Base-by-base conservation (phyloP, 2,797 vertebrate species). In the Falco columbarius region DNA sequence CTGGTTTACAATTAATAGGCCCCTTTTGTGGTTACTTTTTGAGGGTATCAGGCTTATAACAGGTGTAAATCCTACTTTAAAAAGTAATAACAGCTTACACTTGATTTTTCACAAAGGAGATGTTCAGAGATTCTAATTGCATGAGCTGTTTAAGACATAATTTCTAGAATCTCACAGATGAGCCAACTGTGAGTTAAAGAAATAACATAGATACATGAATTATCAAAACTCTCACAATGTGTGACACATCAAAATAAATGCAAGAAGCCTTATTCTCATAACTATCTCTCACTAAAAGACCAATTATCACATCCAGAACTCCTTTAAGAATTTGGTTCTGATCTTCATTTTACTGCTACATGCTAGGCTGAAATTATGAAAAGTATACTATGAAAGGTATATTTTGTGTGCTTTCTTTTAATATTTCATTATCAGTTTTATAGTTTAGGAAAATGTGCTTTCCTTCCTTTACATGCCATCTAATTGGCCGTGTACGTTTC, bases 301-400 rank as follows among this genome's bases (percentile, higher is more conserved):
- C 55, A 52, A 82, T 91, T 91, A 88, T 92, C 91, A 82, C 79
- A 87, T 36, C 19, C 49, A 77, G 54, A 94, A 86, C 40, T 83
- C 79, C 34, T 85, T 77, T 75, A 86, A 36, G n/a, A 80, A 15
- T 21, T 86, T 4, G 2, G 19, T 61, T 89, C 47, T 91, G 32
- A 56, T 67, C 23, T 51, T 89, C 27, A 66, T 79, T 84, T 90
- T 79, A 36, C 52, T 77, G 67, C 19, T 85, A 71, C 14, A 12
- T 21, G 26, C 15, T 86, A 74, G 47, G 49, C 10, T 56, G 56
- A 94, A 84, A 70, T 85, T 42, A 66, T 40, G n/a, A 74, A 55
- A 93, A 81, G 13, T n/a, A 36, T 54, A 32, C 11, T 30, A 23
- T 65, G 73, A 62, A 89, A 89, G 26, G 4, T 38, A 22, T 34